phyloP scores from a whole-genome alignment of 2,888 invertebrate species.

The Encarsia formosa region DNA sequence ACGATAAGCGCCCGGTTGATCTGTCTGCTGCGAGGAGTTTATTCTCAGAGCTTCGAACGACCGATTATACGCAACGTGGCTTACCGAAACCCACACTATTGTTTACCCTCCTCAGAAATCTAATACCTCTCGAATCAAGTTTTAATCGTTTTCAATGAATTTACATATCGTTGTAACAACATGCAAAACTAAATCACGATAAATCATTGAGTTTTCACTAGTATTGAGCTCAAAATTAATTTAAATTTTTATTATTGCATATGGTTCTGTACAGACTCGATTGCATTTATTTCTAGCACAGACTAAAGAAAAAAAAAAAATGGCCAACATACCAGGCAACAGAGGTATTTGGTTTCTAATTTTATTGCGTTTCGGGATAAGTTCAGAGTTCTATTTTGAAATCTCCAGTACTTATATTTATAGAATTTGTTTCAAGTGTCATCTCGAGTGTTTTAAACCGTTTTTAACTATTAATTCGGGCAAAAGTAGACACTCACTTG shows the following conservation, averaged over 20 bases:
- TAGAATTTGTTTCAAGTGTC: conserved; percentile 12
- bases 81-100: too few species aligned
- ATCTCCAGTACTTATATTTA: conserved; percentile 14
- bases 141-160: too few species aligned
- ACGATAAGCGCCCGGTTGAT: too few species aligned
- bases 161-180: not conserved
- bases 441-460: not conserved
- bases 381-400: conserved; percentile 22
- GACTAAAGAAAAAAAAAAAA: conserved; percentile 8
- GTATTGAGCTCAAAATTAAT: not conserved
- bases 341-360: conserved; percentile 19
- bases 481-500: not conserved
- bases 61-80: too few species aligned
- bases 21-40: too few species aligned
- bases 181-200: not conserved
- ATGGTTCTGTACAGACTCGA: too few species aligned
- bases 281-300: not conserved
- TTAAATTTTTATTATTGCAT: too few species aligned
- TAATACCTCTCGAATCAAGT: too few species aligned
- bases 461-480: not conserved
- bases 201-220: not conserved
- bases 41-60: too few species aligned
- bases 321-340: conserved; percentile 10
- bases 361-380: conserved; percentile 20
- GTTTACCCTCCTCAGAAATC: too few species aligned